Conservation (phyloP, 1,140 invertebrate species). For the Frieseomelitta varia region DNA sequence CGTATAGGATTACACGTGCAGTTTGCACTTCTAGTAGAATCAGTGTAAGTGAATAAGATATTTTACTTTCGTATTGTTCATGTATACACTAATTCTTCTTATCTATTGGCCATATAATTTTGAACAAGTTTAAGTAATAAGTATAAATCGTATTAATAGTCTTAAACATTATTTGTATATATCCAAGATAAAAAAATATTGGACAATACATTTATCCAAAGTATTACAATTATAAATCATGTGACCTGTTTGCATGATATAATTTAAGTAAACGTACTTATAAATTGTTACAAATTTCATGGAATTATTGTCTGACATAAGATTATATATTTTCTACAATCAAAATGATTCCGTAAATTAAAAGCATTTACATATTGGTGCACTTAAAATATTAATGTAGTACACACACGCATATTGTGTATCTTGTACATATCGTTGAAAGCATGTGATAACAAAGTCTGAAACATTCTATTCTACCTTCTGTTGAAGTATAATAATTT, state of each 20-base stretch:
- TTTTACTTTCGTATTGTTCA: conserved; percentile 4
- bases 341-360: conserved; percentile 42
- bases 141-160: conserved; percentile 14
- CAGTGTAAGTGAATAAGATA: conserved; percentile 13
- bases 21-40: conserved; percentile 7
- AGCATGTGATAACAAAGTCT: conserved; percentile 47
- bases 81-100: conserved; percentile 19
- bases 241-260: neutral
- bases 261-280: conserved; percentile 28
- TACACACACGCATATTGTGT: conserved; percentile 7
- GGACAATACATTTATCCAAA: conserved; percentile 39
- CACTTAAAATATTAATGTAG: conserved; percentile 35
- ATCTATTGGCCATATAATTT: conserved; percentile 46
- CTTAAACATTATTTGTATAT: conserved; percentile 28
- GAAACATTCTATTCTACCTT: conserved; percentile 12
- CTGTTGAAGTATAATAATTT: conserved; percentile 12
- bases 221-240: conserved; percentile 25
- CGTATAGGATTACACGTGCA: conserved; percentile 1
- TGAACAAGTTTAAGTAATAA: conserved; percentile 9
- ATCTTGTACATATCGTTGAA: conserved; percentile 49
- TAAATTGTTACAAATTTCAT: conserved; percentile 4
- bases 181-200: conserved; percentile 30
- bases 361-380: conserved; percentile 39
- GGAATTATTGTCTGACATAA: conserved; percentile 20
- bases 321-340: conserved; percentile 45